phyloP scores from a whole-genome alignment of 2,113 vertebrate species.

The Tretioscincus oriximinensis region DNA sequence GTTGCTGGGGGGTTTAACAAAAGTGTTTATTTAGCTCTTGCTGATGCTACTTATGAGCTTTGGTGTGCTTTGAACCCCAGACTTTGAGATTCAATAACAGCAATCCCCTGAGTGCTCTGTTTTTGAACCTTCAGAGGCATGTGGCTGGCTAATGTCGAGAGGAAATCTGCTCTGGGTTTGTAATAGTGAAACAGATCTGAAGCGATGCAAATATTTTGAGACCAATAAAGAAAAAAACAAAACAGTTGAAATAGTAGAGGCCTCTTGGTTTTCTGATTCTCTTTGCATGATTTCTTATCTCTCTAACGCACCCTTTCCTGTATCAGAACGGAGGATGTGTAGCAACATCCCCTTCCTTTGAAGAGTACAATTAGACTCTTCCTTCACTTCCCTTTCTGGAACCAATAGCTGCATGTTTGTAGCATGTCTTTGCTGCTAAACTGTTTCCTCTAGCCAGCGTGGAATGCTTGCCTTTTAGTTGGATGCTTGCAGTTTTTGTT shows the following conservation, averaged over 20 bases:
- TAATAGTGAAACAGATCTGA: neutral
- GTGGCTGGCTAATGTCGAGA: neutral
- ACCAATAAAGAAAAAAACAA: neutral
- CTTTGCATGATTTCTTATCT: conserved; percentile 24
- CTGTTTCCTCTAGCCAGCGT: neutral
- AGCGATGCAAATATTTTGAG: neutral
- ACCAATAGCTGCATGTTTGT: neutral
- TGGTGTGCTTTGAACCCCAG: neutral
- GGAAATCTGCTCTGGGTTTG: neutral
- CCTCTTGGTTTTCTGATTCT: neutral
- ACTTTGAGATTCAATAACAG: neutral
- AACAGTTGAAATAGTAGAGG: neutral
- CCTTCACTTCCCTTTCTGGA: neutral
- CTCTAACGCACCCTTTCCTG: conserved; percentile 47
- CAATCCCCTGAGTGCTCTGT: neutral
- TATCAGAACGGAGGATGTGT: conserved; percentile 47
- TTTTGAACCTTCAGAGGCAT: neutral
- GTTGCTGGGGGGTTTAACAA: too few relatives aligned
- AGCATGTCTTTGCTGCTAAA: neutral
- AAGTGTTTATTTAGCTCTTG: too few relatives aligned
- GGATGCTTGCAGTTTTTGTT: neutral
- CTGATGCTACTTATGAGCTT: too few relatives aligned
- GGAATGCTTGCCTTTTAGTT: neutral
- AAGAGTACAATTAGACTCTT: neutral
- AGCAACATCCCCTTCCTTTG: conserved; percentile 25